These are phyloP conservation scores for Protaetia brevitarsis DNA, from an alignment of 1,140 invertebrate genomes.

Conservation along the genomic window DNA sequence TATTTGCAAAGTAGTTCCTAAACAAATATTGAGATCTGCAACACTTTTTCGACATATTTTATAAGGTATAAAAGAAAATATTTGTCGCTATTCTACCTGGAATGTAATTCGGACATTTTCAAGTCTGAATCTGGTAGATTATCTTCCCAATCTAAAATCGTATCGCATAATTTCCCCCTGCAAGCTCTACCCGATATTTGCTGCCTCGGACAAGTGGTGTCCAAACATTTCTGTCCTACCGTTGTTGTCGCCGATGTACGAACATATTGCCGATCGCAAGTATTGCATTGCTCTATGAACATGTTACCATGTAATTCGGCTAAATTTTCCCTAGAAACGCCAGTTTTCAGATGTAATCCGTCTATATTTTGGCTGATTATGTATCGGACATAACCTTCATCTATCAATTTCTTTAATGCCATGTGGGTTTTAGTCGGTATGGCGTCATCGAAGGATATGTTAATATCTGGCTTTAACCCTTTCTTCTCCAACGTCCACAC, in stretches of 20 bases:
- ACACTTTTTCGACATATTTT: conserved; percentile 56
- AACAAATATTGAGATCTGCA: conserved; percentile 87
- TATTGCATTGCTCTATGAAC: conserved; percentile 91
- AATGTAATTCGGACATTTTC: conserved; percentile 80
- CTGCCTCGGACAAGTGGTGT: conserved; percentile 67
- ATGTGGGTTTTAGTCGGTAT: conserved; percentile 92
- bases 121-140: conserved; percentile 89
- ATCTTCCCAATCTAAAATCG: conserved; percentile 98
- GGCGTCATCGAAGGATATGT: conserved; percentile 89
- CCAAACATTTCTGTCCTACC: conserved; percentile 87
- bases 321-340: conserved; percentile 73
- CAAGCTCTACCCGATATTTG: conserved; percentile 65
- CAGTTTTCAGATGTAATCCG: conserved; percentile 91
- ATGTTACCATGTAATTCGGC: conserved; percentile 98
- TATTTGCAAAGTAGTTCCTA: conserved; percentile 97
- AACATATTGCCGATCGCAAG: conserved; percentile 89
- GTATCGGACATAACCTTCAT: conserved; percentile 75
- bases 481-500: conserved; percentile 97
- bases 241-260: conserved; percentile 74
- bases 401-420: conserved; percentile 80
- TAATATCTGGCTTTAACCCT: conserved; percentile 80
- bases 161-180: conserved; percentile 83
- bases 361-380: conserved; percentile 98
- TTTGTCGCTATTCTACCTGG: conserved; percentile 50
- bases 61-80: conserved; percentile 2